phyloP scores from a whole-genome alignment of 2,797 vertebrate genomes.

The Pelochelys cantorii region DNA sequence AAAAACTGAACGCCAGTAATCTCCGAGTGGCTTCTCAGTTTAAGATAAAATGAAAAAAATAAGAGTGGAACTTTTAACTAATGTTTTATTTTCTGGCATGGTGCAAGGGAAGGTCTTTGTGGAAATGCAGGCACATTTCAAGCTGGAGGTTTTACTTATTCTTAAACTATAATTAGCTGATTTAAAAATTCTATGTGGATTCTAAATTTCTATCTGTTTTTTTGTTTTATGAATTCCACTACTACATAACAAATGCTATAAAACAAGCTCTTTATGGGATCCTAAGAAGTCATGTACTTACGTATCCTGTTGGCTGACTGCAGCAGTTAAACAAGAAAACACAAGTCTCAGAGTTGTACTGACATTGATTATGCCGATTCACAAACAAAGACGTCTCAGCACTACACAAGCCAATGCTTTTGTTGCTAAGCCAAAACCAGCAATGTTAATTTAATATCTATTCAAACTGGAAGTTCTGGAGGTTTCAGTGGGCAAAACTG shows the following conservation, averaged over 20 bases:
- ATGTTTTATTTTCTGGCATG: not conserved
- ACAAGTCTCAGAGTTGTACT: not conserved
- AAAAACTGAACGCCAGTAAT: not conserved
- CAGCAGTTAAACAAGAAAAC: rapidly evolving
- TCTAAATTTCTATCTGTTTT: not conserved
- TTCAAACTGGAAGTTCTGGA: not conserved
- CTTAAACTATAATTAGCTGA: not conserved
- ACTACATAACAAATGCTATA: not conserved
- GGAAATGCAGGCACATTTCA: not conserved
- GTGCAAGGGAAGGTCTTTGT: not conserved
- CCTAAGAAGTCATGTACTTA: not conserved
- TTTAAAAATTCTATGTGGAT: not conserved
- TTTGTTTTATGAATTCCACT: not conserved
- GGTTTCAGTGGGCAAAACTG: not conserved
- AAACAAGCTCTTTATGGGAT: not conserved
- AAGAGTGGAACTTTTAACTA: not conserved
- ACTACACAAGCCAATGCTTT: not conserved
- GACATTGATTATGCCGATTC: not conserved
- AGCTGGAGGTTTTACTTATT: not conserved
- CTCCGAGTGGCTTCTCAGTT: not conserved
- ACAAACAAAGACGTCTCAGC: not conserved
- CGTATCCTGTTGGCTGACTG: not conserved
- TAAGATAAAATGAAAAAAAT: not conserved
- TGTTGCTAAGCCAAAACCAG: not conserved
- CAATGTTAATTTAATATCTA: rapidly evolving